Conservation (phyloP, 1,140 invertebrate genomes). For the Drosophila truncata region DNA sequence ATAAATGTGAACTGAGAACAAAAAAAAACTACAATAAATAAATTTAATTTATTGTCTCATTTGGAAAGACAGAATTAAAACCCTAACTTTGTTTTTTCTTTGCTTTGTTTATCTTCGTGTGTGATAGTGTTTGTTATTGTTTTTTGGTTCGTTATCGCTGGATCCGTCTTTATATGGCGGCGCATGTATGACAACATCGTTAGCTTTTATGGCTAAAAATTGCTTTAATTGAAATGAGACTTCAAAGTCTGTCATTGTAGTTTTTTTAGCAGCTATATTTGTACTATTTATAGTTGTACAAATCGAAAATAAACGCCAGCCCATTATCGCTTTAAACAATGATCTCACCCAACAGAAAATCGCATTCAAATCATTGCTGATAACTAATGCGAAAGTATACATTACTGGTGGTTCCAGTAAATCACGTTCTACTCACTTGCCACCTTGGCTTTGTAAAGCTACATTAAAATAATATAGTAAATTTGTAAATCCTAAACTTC, state of each 20-base stretch:
- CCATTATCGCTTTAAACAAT: slow-evolving; percentile 21
- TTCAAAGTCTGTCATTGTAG: slow-evolving; percentile 23
- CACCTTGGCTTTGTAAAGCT: background rate
- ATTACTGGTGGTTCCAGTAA: slow-evolving; percentile 13
- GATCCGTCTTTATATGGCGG: slow-evolving; percentile 49
- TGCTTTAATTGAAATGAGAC: slow-evolving; percentile 40
- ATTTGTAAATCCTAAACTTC: slow-evolving; percentile 3
- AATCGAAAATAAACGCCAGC: slow-evolving; percentile 22
- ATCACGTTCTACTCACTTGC: background rate
- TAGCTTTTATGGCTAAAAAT: slow-evolving; percentile 39
- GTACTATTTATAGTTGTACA: slow-evolving; percentile 33
- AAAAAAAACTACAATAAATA: slow-evolving; percentile 26
- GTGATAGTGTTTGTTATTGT: slow-evolving; percentile 12
- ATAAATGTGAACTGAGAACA: slow-evolving; percentile 27
- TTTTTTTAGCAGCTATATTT: slow-evolving; percentile 2
- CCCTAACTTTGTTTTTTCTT: slow-evolving; percentile 17
- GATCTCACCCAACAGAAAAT: slow-evolving; percentile 30
- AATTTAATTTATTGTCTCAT: slow-evolving; percentile 44
- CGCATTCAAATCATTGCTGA: slow-evolving; percentile 23
- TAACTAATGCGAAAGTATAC: background rate
- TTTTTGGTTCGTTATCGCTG: slow-evolving; percentile 21
- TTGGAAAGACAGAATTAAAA: slow-evolving; percentile 38
- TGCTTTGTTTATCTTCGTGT: slow-evolving; percentile 20
- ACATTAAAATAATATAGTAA: slow-evolving; percentile 11
- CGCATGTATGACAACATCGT: slow-evolving; percentile 62